Conservation (phyloP, 2,113 vertebrate genomes). For the Emydura subglobosa region DNA sequence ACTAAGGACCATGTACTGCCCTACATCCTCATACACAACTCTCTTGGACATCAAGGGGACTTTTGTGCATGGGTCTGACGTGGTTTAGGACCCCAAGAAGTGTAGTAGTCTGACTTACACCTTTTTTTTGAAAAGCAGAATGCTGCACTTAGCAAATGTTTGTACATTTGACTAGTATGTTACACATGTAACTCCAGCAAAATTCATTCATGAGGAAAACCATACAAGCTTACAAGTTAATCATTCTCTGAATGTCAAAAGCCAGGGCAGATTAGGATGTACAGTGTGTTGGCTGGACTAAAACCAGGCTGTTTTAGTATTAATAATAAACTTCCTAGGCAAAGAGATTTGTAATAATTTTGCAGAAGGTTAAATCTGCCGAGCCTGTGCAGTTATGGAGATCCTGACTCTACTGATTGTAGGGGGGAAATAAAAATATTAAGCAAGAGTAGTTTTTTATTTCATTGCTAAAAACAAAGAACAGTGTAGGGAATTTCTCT, state of each 20-base stretch:
- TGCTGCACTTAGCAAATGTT: background rate
- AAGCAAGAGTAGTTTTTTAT: background rate
- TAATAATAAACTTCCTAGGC: conserved; percentile 49
- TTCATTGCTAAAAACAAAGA: background rate
- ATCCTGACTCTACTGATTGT: background rate
- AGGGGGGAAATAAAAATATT: background rate
- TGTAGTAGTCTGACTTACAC: conserved; percentile 2
- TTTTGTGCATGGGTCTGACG: background rate
- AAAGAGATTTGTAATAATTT: conserved; percentile 2
- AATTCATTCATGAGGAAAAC: conserved; percentile 75
- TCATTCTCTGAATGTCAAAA: conserved; percentile 65
- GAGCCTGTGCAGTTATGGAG: background rate
- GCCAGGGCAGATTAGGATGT: conserved; percentile 51
- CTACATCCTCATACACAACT: background rate
- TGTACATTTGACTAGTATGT: background rate
- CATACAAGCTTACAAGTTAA: conserved; percentile 62
- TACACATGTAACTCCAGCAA: conserved; percentile 65
- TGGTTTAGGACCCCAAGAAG: background rate
- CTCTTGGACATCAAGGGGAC: background rate
- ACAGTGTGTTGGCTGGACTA: conserved; percentile 8
- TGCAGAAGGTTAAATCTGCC: conserved; percentile 11
- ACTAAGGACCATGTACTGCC: background rate
- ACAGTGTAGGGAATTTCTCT: background rate
- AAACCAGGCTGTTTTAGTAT: conserved; percentile 54
- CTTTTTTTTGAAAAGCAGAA: conserved; percentile 33